Evolutionary conservation across 2,113 vertebrate genomes (phyloP).

Genomic region (Pyxicephalus adspersus): DNA sequence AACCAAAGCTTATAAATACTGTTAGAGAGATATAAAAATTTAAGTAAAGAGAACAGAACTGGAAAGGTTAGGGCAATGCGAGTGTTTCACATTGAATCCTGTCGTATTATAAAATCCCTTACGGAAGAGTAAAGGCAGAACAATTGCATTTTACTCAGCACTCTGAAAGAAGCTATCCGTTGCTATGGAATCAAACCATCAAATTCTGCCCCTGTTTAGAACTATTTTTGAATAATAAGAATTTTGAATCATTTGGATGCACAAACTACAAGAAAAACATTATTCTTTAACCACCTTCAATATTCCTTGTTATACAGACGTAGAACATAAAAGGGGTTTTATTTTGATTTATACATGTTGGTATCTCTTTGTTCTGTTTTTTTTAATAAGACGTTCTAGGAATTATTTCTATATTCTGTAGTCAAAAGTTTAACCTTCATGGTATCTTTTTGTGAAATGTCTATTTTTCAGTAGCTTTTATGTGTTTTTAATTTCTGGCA

Average conservation of each 20-base stretch:
- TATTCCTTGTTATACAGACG: not conserved
- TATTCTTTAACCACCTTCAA: not conserved
- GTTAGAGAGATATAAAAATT: constrained; percentile 1
- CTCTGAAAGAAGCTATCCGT: constrained; percentile 32
- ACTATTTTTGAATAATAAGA: constrained; percentile 15
- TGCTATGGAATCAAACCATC: constrained; percentile 42
- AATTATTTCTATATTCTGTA: not conserved
- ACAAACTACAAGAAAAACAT: not conserved
- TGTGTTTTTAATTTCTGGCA: too few species aligned
- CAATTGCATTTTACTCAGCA: constrained; percentile 40
- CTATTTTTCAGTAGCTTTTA: too few species aligned
- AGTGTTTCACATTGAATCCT: constrained; percentile 40
- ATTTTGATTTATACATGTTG: not conserved
- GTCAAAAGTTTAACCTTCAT: not conserved
- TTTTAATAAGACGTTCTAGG: not conserved
- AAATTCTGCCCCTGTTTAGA: constrained; percentile 10
- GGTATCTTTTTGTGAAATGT: not conserved
- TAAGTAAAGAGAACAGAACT: constrained; percentile 16
- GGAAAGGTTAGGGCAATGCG: constrained; percentile 49
- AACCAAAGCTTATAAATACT: not conserved
- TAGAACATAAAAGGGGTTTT: too few species aligned
- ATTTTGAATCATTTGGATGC: constrained; percentile 33
- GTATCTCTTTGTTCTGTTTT: not conserved
- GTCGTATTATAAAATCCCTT: constrained; percentile 25
- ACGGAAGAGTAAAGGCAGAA: constrained; percentile 21